phyloP scores from a whole-genome alignment of 2,113 vertebrate species.

The Saccopteryx leptura region DNA sequence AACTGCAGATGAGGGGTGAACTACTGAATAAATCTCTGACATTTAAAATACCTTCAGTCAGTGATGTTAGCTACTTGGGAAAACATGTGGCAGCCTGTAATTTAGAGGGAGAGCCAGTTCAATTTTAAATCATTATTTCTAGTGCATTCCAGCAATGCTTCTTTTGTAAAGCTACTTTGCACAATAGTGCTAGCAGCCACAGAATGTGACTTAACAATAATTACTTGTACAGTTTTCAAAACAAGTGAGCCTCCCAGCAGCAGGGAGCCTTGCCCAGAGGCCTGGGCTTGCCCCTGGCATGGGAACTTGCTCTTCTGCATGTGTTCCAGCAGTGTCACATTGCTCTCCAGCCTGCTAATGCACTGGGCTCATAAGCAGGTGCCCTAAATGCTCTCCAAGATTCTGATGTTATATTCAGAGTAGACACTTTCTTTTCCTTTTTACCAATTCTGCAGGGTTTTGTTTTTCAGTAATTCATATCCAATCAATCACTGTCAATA shows the following conservation, averaged over 20 bases:
- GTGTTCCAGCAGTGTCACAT: constrained; percentile 8
- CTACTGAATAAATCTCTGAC: constrained; percentile 26
- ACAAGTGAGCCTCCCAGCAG: constrained; percentile 62
- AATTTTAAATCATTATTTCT: constrained; percentile 66
- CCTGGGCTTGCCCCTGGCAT: constrained; percentile 51
- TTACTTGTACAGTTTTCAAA: constrained; percentile 74
- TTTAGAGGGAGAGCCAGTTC: constrained; percentile 50
- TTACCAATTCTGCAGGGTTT: not conserved
- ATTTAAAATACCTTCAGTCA: constrained; percentile 70
- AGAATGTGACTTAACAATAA: constrained; percentile 68
- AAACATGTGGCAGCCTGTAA: constrained; percentile 59
- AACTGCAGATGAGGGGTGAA: too few species aligned
- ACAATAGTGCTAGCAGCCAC: constrained; percentile 63
- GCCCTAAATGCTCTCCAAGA: constrained; percentile 26
- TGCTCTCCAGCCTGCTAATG: constrained; percentile 57
- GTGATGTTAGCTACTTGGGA: constrained; percentile 69
- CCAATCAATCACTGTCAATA: not conserved
- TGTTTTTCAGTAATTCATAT: not conserved
- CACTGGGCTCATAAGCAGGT: constrained; percentile 51
- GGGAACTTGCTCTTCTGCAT: constrained; percentile 22
- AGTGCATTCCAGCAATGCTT: constrained; percentile 48
- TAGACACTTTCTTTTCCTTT: not conserved
- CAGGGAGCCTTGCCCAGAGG: constrained; percentile 57
- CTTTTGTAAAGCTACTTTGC: constrained; percentile 62
- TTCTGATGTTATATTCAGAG: not conserved